phyloP scores from a whole-genome alignment of 2,797 vertebrate species.

The Gymnoscopelus braueri region DNA sequence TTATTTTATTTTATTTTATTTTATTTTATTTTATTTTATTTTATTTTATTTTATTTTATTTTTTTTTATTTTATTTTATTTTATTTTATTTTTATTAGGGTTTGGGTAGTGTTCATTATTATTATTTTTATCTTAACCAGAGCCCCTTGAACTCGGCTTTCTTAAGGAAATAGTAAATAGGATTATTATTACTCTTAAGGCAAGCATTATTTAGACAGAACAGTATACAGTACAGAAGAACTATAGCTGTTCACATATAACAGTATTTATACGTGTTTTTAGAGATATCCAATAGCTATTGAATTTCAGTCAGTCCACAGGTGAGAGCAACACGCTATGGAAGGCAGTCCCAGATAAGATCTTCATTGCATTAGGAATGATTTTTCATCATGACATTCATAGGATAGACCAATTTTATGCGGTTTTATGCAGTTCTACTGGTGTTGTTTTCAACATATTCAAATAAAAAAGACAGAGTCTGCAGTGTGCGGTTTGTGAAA shows the following conservation, averaged over 20 bases:
- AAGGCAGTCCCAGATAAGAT: conserved; percentile 34
- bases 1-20: no score
- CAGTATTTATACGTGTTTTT: no score
- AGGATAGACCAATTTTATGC: not conserved
- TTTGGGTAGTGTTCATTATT: not conserved
- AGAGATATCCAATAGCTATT: conserved; percentile 42
- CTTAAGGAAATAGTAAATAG: conserved; percentile 42
- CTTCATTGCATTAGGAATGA: conserved; percentile 3
- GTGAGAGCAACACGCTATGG: conserved; percentile 35
- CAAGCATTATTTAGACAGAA: no score
- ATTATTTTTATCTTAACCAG: conserved; percentile 30
- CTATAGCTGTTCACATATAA: not conserved
- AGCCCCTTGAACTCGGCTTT: conserved; percentile 31
- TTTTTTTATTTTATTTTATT: no score
- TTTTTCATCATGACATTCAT: conserved; percentile 27
- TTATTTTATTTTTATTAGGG: no score
- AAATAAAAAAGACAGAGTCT: no score
- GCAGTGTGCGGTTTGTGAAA: no score
- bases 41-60: no score
- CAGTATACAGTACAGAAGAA: no score
- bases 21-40: no score
- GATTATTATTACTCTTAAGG: conserved; percentile 39
- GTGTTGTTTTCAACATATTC: no score
- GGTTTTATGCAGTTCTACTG: no score
- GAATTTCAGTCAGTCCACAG: conserved; percentile 46